phyloP scores from a whole-genome alignment of 1,140 invertebrate genomes.

The Solenopsis invicta region DNA sequence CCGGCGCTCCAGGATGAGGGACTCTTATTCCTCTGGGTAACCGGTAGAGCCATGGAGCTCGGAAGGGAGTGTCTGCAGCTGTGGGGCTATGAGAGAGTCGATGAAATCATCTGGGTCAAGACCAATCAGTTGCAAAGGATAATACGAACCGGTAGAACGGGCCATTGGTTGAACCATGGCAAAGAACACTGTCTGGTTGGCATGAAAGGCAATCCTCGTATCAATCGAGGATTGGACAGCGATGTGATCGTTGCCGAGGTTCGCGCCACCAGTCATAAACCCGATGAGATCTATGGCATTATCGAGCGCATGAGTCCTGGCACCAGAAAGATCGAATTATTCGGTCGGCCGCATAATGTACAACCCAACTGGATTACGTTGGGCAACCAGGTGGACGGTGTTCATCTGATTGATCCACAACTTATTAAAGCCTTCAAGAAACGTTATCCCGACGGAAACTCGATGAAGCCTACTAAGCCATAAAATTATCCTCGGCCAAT shows the following conservation, averaged over 20 bases:
- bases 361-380: slow-evolving; percentile 99
- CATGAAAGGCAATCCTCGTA: slow-evolving; percentile 97
- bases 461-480: slow-evolving; percentile 89
- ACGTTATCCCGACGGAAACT: slow-evolving; percentile 97
- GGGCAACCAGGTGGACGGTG: slow-evolving; percentile 98
- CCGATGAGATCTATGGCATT: slow-evolving; percentile 99
- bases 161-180: slow-evolving; percentile 99
- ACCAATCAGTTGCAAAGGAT: slow-evolving; percentile 99
- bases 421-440: slow-evolving; percentile 96
- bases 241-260: slow-evolving; percentile 99
- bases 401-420: slow-evolving; percentile 96
- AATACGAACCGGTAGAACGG: slow-evolving; percentile 98
- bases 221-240: slow-evolving; percentile 98
- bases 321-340: slow-evolving; percentile 98
- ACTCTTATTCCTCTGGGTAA: slow-evolving; percentile 99
- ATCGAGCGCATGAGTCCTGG: slow-evolving; percentile 95
- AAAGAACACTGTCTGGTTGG: slow-evolving; percentile 99
- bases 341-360: slow-evolving; percentile 98
- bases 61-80: slow-evolving; percentile 96
- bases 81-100: slow-evolving; percentile 98
- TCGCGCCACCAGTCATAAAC: slow-evolving; percentile 98
- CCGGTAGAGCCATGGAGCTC: slow-evolving; percentile 98
- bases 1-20: slow-evolving; percentile 97
- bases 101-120: slow-evolving; percentile 99
- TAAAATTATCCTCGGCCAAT: slow-evolving; percentile 42